Conservation (phyloP, 2,888 invertebrate species). For the Octodonta nipae region DNA sequence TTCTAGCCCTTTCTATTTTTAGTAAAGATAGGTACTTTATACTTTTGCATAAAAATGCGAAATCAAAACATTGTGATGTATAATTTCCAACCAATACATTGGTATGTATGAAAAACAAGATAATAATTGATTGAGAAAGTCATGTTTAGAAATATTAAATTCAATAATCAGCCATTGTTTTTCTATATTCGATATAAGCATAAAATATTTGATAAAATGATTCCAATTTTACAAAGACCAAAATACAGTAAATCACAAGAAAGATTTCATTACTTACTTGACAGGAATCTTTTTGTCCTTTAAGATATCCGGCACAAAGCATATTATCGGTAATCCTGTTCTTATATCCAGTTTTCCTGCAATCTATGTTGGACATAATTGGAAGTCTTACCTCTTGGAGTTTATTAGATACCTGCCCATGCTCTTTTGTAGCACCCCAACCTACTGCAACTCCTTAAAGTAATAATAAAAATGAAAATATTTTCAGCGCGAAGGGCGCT, state of each 20-base stretch:
- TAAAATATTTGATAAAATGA: too few relatives aligned
- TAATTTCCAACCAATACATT: too few relatives aligned
- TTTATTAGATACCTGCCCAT: constrained; percentile 53
- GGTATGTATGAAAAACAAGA: too few relatives aligned
- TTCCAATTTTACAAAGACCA: too few relatives aligned
- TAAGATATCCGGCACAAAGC: constrained; percentile 60
- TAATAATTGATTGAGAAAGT: too few relatives aligned
- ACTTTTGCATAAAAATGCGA: too few relatives aligned
- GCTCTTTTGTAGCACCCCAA: constrained; percentile 64
- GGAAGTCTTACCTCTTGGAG: constrained; percentile 66
- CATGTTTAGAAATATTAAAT: too few relatives aligned
- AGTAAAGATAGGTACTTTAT: too few relatives aligned
- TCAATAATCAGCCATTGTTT: too few relatives aligned
- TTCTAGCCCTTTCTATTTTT: too few relatives aligned
- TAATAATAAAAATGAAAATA: constrained; percentile 5
- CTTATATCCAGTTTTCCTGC: constrained; percentile 53
- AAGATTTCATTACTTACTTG: constrained; percentile 37
- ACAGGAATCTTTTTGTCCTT: constrained; percentile 65
- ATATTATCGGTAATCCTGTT: constrained; percentile 41
- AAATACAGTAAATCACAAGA: constrained; percentile 3
- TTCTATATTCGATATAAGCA: too few relatives aligned
- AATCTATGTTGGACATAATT: constrained; percentile 52
- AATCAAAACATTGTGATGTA: too few relatives aligned
- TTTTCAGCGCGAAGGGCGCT: not conserved
- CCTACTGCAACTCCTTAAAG: constrained; percentile 54